phyloP scores from a whole-genome alignment of 1,140 invertebrate genomes.

The Drosophila malerkotliana region DNA sequence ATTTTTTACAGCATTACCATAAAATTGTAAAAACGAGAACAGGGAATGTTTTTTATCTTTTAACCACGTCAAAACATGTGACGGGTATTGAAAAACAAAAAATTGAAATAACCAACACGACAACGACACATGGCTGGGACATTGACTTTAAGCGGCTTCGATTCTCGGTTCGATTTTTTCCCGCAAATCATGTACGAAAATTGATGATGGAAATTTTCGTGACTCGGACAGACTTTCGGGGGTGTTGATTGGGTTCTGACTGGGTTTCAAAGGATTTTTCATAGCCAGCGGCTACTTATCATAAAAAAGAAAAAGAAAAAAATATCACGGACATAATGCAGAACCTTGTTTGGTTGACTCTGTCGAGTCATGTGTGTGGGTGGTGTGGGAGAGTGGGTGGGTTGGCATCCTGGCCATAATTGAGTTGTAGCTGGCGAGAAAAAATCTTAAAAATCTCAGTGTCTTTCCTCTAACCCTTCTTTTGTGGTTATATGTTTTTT shows the following conservation, averaged over 20 bases:
- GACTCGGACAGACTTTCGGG: constrained; percentile 50
- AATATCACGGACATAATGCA: constrained; percentile 63
- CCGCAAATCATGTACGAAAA: constrained; percentile 81
- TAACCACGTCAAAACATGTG: constrained; percentile 76
- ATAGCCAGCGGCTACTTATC: constrained; percentile 80
- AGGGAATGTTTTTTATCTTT: constrained; percentile 33
- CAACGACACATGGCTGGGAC: constrained; percentile 47
- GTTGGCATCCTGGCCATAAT: constrained; percentile 70
- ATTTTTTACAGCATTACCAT: constrained; percentile 79
- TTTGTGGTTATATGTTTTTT: neutral
- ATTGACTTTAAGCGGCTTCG: constrained; percentile 75
- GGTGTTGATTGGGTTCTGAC: constrained; percentile 66
- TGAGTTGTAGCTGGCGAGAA: constrained; percentile 67
- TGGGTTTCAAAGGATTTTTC: constrained; percentile 72
- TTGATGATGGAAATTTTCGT: constrained; percentile 71
- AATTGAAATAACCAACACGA: constrained; percentile 24
- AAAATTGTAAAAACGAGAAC: constrained; percentile 64
- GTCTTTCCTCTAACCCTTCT: constrained; percentile 38
- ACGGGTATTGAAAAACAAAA: constrained; percentile 70
- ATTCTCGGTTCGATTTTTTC: constrained; percentile 57
- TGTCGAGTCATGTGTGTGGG: constrained; percentile 71
- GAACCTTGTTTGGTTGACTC: constrained; percentile 49
- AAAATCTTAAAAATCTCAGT: constrained; percentile 48
- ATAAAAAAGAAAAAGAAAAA: constrained; percentile 62
- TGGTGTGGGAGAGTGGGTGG: constrained; percentile 25